These are phyloP conservation scores for Penaeus chinensis DNA, from an alignment of 1,140 invertebrate species.

Conservation along the genomic window DNA sequence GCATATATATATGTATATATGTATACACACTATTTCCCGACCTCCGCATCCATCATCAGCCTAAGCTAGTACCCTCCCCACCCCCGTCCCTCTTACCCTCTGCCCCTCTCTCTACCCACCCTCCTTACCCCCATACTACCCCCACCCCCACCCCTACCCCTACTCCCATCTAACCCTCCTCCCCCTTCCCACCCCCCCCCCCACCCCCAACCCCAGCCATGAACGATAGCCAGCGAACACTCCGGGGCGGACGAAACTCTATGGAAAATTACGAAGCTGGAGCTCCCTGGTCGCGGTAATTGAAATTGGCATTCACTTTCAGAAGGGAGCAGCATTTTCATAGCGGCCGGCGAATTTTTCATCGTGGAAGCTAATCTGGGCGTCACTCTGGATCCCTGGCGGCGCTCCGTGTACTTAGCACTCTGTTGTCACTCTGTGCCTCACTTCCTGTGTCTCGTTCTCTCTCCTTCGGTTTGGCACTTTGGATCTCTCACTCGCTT, in stretches of 20 bases:
- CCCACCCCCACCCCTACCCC: no score
- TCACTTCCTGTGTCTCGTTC: no score
- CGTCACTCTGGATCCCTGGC: conserved; percentile 37
- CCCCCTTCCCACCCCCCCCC: no score
- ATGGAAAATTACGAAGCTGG: conserved; percentile 36
- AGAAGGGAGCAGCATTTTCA: conserved; percentile 57
- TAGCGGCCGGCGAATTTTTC: conserved; percentile 47
- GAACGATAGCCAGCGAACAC: no score
- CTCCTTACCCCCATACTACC: background rate
- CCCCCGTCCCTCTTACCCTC: background rate
- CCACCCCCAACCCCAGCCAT: no score
- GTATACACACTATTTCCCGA: background rate
- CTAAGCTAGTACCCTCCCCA: background rate
- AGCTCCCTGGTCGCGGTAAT: conserved; percentile 32
- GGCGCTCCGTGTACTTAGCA: no score
- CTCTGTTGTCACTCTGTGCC: no score
- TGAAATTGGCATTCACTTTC: conserved; percentile 59
- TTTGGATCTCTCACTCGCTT: no score
- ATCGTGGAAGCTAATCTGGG: conserved; percentile 42
- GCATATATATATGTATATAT: background rate
- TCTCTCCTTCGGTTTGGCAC: no score
- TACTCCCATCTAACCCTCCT: background rate
- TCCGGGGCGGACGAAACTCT: conserved; percentile 8
- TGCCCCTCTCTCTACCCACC: background rate
- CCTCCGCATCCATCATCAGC: background rate